Evolutionary conservation across 1,140 invertebrate species (phyloP).

Genomic region (Sitophilus oryzae): DNA sequence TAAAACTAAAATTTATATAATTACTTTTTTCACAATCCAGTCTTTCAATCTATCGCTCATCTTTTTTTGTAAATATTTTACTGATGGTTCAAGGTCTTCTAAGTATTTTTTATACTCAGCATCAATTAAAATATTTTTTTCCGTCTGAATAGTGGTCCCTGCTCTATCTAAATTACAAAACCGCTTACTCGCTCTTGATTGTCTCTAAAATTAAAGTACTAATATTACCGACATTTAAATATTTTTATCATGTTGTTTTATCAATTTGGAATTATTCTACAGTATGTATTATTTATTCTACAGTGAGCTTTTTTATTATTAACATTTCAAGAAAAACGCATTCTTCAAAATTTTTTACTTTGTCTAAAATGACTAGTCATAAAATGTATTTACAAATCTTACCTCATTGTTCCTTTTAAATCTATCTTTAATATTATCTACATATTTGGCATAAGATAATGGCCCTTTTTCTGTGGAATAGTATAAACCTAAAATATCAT

Average conservation of each 20-base stretch:
- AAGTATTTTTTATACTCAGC: slow-evolving; percentile 25
- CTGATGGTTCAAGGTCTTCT: slow-evolving; percentile 23
- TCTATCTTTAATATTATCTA: slow-evolving; percentile 25
- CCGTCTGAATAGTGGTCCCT: neutral
- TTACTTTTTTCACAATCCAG: no score
- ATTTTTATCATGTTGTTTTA: no score
- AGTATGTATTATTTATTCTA: no score
- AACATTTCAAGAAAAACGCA: no score
- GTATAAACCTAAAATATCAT: slow-evolving; percentile 32
- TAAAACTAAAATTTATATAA: no score
- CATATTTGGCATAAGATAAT: slow-evolving; percentile 18
- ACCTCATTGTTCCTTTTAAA: slow-evolving; percentile 23
- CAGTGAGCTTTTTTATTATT: no score
- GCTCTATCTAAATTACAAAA: slow-evolving; percentile 20
- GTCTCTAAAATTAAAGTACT: slow-evolving; percentile 24
- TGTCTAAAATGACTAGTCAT: no score
- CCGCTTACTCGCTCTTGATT: slow-evolving; percentile 24
- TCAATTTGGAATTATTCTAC: no score
- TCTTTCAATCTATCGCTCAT: neutral
- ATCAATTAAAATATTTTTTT: slow-evolving; percentile 16
- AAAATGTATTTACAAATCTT: no score
- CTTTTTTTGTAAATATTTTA: slow-evolving; percentile 20
- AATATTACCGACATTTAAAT: no score
- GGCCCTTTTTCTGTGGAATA: slow-evolving; percentile 14
- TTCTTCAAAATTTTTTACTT: no score